phyloP scores from a whole-genome alignment of 2,113 vertebrate genomes.

The Grus americana region DNA sequence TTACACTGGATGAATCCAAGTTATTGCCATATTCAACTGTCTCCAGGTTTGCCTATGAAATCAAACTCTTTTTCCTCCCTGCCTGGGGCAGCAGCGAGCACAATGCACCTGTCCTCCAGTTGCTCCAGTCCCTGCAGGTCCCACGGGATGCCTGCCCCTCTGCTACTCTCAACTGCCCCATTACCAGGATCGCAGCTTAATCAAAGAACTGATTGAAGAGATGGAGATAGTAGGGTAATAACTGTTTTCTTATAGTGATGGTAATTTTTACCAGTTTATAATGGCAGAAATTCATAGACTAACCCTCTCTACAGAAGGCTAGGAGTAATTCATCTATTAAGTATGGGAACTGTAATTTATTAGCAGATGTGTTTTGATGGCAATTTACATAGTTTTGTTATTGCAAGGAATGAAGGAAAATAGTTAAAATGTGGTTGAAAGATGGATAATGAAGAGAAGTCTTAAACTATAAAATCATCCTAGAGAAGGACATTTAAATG shows the following conservation, averaged over 20 bases:
- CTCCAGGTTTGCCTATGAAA: neutral
- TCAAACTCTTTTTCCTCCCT: neutral
- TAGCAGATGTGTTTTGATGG: neutral
- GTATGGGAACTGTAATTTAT: neutral
- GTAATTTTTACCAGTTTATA: neutral
- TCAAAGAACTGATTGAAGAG: neutral
- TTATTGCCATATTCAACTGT: neutral
- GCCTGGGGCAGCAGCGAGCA: neutral
- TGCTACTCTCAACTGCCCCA: neutral
- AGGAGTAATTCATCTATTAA: neutral
- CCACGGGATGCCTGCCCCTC: neutral
- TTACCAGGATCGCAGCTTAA: neutral
- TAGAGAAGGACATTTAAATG: neutral
- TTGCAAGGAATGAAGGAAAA: neutral
- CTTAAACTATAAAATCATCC: neutral
- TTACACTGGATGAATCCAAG: neutral
- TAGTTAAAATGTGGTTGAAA: neutral
- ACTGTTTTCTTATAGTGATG: neutral
- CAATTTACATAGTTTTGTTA: neutral
- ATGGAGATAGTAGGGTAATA: neutral
- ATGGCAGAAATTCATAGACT: neutral
- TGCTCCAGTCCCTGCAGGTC: neutral
- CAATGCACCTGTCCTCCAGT: neutral
- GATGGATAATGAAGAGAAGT: neutral
- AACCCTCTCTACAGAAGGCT: neutral